Evolutionary conservation across 1,140 invertebrate species (phyloP), one percentile per base, ranked within the genome.

Genomic region (Sinonovacula constricta): DNA sequence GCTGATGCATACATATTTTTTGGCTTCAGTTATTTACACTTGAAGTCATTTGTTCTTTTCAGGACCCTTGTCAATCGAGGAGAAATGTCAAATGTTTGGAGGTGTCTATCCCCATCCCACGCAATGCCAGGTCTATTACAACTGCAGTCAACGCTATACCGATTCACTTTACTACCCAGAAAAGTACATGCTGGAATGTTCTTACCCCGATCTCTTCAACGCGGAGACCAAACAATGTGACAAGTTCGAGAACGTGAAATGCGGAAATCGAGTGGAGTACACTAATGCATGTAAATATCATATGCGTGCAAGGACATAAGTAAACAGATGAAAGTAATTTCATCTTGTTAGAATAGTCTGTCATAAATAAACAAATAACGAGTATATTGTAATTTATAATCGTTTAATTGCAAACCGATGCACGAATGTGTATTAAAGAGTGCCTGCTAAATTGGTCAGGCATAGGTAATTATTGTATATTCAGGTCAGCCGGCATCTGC

Each of bases 51-150:
- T 5, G 57, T 60, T 5, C 49, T n/a, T 57, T 71, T 2, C 54
- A 77, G 74, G 65, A 45, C 63, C 62, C 30, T 15, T 81, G 10
- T 67, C 49, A 4, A n/a, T 78, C 31, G 66, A 59, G 12, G 66
- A 79, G 36, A 34, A 59, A 26, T 83, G 82, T 53, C 28, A 30
- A 3, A 34, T 63, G 31, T 45, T 56, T 39, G 59, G 36, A 26
- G 75, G 51, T 1, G 14, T 79, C n/a, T 54, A 80, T 31, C 67
- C 84, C 15, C 83, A 86, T 45, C 79, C 80, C 0, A 66, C 54
- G n/a, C 68, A 83, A 34, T 86, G 84, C 57, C 81, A 83, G 53
- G 51, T 81, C 0, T 86, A 80, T 60, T 86, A 86, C 49, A 79
- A 86, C 70, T 86, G 83, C 26, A 76, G 68, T 53, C 14, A 54